Evolutionary conservation across 2,797 vertebrate species (phyloP).

Genomic region (Lacerta bilineata): DNA sequence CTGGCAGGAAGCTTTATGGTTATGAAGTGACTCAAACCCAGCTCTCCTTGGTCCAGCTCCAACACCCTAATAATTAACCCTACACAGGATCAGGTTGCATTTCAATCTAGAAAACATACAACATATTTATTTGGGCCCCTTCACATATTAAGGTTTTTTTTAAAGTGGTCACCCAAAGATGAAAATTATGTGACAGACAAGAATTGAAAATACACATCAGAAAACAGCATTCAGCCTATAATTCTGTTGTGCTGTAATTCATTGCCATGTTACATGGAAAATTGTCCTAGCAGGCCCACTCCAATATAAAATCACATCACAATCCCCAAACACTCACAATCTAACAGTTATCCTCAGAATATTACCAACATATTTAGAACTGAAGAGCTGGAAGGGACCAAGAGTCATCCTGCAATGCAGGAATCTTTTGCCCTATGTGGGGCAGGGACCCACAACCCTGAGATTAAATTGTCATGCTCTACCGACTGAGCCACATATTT

Average conservation of each 20-base stretch:
- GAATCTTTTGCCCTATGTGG: too few relatives aligned
- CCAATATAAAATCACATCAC: too few relatives aligned
- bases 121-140: neutral
- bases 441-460: too few relatives aligned
- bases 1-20: neutral
- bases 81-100: neutral
- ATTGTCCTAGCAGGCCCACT: too few relatives aligned
- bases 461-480: too few relatives aligned
- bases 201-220: neutral
- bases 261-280: neutral
- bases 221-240: neutral
- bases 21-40: neutral
- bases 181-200: neutral
- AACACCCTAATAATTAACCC: neutral
- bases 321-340: neutral
- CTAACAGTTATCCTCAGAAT: neutral
- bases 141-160: neutral
- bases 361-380: neutral
- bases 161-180: neutral
- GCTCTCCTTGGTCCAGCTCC: neutral
- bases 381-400: too few relatives aligned
- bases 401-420: too few relatives aligned
- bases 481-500: too few relatives aligned
- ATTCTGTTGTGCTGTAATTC: neutral
- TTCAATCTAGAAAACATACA: neutral